Percentiles rank a stretch among this genome's conserved stretches.
phyloP scores from a whole-genome alignment of 2,797 vertebrate genomes.

The Miichthys miiuy region DNA sequence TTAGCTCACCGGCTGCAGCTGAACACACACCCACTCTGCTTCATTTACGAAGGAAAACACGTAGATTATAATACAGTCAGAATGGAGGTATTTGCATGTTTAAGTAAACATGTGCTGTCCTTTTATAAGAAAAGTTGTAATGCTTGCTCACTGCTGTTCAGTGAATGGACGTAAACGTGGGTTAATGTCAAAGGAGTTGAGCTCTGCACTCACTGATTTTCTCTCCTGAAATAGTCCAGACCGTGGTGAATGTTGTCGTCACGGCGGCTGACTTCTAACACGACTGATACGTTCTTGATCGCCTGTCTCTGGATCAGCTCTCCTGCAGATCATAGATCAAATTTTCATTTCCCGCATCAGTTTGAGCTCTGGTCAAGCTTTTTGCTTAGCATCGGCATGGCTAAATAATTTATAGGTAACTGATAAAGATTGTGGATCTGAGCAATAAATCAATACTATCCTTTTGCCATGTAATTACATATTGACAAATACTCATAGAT shows the following conservation, averaged over 20 bases:
- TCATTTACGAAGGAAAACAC: conserved; percentile 12
- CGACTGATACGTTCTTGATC: background rate
- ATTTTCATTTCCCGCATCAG: background rate
- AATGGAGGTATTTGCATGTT: background rate
- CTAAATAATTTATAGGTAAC: background rate
- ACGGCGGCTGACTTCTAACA: background rate
- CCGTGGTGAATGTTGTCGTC: conserved; percentile 12
- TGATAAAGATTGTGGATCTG: background rate
- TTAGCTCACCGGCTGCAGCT: conserved; percentile 22
- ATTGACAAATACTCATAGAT: background rate
- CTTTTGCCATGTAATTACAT: background rate
- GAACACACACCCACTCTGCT: background rate
- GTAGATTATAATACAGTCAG: background rate
- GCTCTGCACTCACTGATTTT: background rate
- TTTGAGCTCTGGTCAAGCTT: background rate
- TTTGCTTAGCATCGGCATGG: background rate
- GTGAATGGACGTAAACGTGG: background rate
- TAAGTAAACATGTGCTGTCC: background rate
- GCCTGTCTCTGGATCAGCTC: background rate
- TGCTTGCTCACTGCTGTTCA: background rate
- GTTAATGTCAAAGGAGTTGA: background rate
- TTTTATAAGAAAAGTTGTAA: background rate
- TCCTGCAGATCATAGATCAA: background rate
- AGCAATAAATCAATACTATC: background rate
- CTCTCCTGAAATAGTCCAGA: background rate